Evolutionary conservation across 2,888 invertebrate species (phyloP), one percentile per base, ranked within the genome.

Genomic region (Ptilodon capucinus): DNA sequence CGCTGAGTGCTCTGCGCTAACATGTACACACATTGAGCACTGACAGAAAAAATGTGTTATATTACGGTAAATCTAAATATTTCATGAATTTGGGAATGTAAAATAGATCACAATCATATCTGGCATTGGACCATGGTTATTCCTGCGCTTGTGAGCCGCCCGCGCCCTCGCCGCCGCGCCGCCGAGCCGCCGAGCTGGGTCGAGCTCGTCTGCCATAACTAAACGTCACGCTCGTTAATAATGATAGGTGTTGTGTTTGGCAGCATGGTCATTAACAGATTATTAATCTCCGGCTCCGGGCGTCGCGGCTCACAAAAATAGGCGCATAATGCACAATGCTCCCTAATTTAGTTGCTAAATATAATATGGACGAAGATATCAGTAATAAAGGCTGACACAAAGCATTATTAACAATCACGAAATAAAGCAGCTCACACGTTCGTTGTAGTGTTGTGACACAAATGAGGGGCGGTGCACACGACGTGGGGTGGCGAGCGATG

Each of bases 161-260:
- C n/a, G n/a, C 21, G 21, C 5, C 21, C 21, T 21, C 21, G 21
- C 7, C 5, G 21, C 7, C 5, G 21, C 21, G 21, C 21, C 5
- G 21, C 5, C 2, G 21, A 6, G 21, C 5, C 7, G 21, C 21
- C 5, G 21, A 4, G 21, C 21, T 1, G 21, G 21, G 1, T 4
- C 21, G 0, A 7, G 21, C 21, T 21, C 21, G 21, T 7, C 21
- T 21, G 21, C 23, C 23, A n/a, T n/a, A n/a, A n/a, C n/a, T n/a
- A n/a, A n/a, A n/a, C n/a, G 40, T 40, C 40, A 40, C 25, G 25
- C 40, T 40, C n/a, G 7, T n/a, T n/a, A n/a, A 16, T 40, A 40
- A 40, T 40, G 18, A 40, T 23, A 25, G 5, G 3, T 13, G 23
- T 25, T 13, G 25, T 14, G 14, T n/a, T n/a, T 16, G 14, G 40